Evolutionary conservation across 2,888 invertebrate genomes (phyloP).

Genomic region (Epistrophe eligans): DNA sequence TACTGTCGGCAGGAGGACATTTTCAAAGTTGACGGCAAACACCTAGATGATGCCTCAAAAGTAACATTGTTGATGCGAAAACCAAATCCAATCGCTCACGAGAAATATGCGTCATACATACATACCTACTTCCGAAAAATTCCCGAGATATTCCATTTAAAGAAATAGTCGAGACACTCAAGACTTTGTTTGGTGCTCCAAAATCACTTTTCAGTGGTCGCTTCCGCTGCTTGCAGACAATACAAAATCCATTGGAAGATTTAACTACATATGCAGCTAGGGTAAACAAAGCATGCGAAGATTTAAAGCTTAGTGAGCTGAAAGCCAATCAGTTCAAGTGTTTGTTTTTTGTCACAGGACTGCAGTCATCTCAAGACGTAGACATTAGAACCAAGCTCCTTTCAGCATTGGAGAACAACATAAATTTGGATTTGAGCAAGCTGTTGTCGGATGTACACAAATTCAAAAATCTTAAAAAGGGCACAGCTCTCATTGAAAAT

Average conservation of each 20-base stretch:
- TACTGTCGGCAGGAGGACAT: too few species aligned
- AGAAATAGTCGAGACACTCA: neutral
- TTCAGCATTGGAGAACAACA: neutral
- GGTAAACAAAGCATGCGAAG: slow-evolving; percentile 5
- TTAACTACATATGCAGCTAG: slow-evolving; percentile 39
- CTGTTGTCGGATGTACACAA: slow-evolving; percentile 8
- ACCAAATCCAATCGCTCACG: too few species aligned
- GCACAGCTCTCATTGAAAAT: slow-evolving; percentile 24
- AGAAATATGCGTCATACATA: too few species aligned
- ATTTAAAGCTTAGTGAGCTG: neutral
- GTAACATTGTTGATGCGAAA: too few species aligned
- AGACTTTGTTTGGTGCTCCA: neutral
- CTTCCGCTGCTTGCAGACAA: slow-evolving; percentile 28
- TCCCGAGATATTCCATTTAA: too few species aligned
- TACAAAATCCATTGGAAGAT: slow-evolving; percentile 39
- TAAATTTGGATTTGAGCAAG: slow-evolving; percentile 16
- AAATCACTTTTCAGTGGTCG: slow-evolving; percentile 8
- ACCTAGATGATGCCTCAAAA: too few species aligned
- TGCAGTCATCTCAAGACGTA: slow-evolving; percentile 34
- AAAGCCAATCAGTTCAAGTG: neutral
- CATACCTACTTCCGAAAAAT: too few species aligned
- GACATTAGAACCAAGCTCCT: slow-evolving; percentile 40
- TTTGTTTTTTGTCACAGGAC: neutral
- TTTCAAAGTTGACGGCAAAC: too few species aligned
- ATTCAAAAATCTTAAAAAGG: slow-evolving; percentile 29